Base-by-base conservation (phyloP, 2,797 vertebrate species). In the Staurois parvus region DNA sequence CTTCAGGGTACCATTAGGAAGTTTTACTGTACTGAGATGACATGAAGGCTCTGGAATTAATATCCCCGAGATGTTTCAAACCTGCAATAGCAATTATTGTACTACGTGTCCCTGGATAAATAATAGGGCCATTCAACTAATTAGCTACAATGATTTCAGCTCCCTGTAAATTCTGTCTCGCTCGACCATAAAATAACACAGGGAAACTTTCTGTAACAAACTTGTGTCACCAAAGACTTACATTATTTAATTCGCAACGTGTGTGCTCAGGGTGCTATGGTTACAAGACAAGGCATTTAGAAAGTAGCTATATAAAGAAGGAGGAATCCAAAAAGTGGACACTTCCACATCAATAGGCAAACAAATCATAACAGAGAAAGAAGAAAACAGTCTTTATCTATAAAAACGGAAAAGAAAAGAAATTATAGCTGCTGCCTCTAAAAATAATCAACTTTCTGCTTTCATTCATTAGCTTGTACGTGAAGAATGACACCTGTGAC, bases 1-100 rank as follows among this genome's bases (percentile, higher is more conserved):
- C 95, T 95, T 95, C 95, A 93, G 95, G 95, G 95, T 94, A 91
- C 94, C 93, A 95, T 95, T 95, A 95, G 95, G 95, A 95, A 95
- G 94, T 95, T 95, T 95, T 95, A 95, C 93, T 95, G 94, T 95
- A 94, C 94, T 93, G 93, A 95, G 94, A 95, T 95, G 95, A 93
- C 95, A 94, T 94, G 94, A 94, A 92, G 94, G 93, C 94, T 94
- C 94, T 94, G 94, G 95, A 95, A 95, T 95, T 95, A 95, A 95
- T 95, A 95, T 95, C 94, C 95, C 94, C 92, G 95, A 94, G 95
- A 95, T 92, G 94, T 92, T 95, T 92, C 92, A 93, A 94, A 95
- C 94, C 94, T 92, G 95, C 95, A 94, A 94, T 95, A 94, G 94
- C 95, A 95, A 95, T 95, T 95, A 95, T 95, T 94, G 95, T 95